phyloP scores from a whole-genome alignment of 2,888 invertebrate genomes.

The Spodoptera picta region DNA sequence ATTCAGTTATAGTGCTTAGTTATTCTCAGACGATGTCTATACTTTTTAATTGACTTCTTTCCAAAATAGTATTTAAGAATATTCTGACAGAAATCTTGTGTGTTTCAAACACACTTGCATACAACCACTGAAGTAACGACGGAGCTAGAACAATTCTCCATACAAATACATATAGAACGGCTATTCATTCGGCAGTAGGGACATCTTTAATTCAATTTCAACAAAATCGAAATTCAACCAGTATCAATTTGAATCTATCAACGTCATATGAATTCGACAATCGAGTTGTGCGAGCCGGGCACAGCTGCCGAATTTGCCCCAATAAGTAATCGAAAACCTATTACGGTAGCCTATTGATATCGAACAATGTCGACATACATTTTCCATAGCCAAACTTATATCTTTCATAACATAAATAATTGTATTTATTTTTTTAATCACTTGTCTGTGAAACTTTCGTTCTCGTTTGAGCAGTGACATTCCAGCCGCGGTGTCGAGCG shows the following conservation, averaged over 20 bases:
- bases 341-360: conserved; percentile 29
- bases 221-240: conserved; percentile 33
- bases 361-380: conserved; percentile 36
- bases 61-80: too few relatives aligned
- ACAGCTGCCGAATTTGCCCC: conserved; percentile 40
- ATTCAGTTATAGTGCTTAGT: too few relatives aligned
- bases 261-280: conserved; percentile 35
- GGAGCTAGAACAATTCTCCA: too few relatives aligned
- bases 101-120: too few relatives aligned
- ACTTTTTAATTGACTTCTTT: too few relatives aligned
- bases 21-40: too few relatives aligned
- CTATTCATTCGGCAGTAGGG: neutral
- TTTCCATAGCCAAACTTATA: conserved; percentile 35
- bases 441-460: conserved; percentile 52
- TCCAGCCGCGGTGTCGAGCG: conserved; percentile 40
- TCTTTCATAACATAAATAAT: conserved; percentile 37
- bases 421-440: conserved; percentile 39
- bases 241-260: conserved; percentile 52
- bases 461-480: conserved; percentile 55
- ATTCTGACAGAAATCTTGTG: too few relatives aligned
- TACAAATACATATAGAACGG: too few relatives aligned
- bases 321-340: conserved; percentile 44
- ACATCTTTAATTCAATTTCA: neutral
- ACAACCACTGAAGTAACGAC: too few relatives aligned
- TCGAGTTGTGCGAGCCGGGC: neutral